These are phyloP conservation scores for Ganaspis sp. DNA, from an alignment of 1,140 invertebrate genomes.

Conservation along the genomic window DNA sequence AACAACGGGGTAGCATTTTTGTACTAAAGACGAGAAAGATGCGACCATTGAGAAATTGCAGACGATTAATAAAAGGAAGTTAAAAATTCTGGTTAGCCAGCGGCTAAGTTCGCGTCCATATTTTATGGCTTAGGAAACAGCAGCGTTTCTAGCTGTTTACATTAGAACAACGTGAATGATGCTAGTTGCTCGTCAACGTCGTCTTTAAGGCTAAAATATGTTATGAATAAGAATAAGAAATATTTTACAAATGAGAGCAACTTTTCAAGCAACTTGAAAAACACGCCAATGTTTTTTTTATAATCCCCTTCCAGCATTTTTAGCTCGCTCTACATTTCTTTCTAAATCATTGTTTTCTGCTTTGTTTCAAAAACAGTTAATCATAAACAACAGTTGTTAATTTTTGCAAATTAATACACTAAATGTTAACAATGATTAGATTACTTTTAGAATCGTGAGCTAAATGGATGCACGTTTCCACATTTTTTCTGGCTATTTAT, in stretches of 20 bases:
- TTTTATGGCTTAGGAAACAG: background rate
- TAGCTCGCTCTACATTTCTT: background rate
- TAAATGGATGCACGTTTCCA: no score
- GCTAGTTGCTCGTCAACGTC: background rate
- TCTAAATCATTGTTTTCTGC: no score
- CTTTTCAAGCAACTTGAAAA: slow-evolving; percentile 2
- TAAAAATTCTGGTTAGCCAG: slow-evolving; percentile 1
- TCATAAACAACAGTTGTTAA: no score
- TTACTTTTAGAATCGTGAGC: no score
- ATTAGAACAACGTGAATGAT: slow-evolving; percentile 5
- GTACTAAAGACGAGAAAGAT: background rate
- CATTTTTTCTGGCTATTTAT: no score
- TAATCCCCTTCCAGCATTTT: background rate
- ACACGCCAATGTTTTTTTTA: background rate
- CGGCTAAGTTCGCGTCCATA: background rate
- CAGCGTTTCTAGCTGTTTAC: background rate
- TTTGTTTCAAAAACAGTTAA: no score
- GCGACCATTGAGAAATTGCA: background rate
- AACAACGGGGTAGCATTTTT: background rate
- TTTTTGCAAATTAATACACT: no score
- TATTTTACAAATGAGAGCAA: background rate
- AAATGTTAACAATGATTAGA: no score
- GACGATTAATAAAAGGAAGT: slow-evolving; percentile 1
- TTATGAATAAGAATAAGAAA: slow-evolving; percentile 9
- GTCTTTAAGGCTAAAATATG: slow-evolving; percentile 23